A percentile compares a stretch with the other conserved stretches of the same genome.
Conservation (phyloP, 2,797 vertebrate genomes). For the Hydrophis major region DNA sequence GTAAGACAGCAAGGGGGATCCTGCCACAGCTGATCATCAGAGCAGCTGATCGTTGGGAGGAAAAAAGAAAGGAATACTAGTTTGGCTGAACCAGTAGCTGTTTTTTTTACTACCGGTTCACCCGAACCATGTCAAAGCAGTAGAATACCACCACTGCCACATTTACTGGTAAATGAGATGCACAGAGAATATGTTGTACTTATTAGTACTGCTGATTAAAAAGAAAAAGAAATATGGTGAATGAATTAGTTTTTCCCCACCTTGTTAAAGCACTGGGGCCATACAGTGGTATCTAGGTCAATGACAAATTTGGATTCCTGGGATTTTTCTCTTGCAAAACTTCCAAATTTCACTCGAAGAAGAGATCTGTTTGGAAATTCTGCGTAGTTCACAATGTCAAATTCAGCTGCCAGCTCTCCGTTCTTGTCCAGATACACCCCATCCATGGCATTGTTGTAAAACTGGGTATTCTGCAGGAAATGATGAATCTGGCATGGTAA, state of each 20-base stretch:
- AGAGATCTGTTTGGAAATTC: neutral
- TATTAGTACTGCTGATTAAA: neutral
- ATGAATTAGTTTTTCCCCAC: neutral
- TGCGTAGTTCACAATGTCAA: neutral
- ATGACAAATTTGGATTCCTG: neutral
- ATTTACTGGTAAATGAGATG: neutral
- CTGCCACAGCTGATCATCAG: no score
- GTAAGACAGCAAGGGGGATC: no score
- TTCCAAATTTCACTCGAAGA: neutral
- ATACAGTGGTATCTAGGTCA: neutral
- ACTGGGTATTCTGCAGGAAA: neutral
- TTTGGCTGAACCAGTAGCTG: accelerated
- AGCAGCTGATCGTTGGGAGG: no score
- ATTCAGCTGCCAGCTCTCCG: neutral
- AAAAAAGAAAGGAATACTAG: no score
- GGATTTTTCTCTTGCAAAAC: neutral
- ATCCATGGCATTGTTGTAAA: neutral
- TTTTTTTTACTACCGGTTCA: no score
- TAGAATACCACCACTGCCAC: no score
- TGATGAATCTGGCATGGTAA: neutral
- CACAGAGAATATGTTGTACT: neutral
- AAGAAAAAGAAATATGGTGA: neutral
- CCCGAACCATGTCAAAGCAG: no score
- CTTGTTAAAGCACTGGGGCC: neutral
- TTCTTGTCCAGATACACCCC: neutral